A percentile compares a stretch with the other conserved stretches of the same genome.
Conservation (phyloP, 2,888 invertebrate genomes). For the Strigamia maritima region DNA sequence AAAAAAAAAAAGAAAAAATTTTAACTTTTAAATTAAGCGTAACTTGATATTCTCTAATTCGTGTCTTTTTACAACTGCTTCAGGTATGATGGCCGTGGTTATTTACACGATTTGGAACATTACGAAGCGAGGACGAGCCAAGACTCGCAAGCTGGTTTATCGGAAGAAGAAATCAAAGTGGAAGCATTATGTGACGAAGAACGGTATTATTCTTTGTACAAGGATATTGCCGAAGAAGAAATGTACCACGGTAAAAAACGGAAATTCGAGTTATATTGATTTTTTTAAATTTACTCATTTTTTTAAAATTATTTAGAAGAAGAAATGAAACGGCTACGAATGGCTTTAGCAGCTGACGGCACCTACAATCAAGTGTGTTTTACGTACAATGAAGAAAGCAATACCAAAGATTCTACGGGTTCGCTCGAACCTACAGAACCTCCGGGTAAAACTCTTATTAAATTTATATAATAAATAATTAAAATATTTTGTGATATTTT, state of each 20-base stretch:
- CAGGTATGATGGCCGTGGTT: conserved; percentile 93
- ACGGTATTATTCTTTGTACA: conserved; percentile 81
- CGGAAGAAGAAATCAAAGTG: conserved; percentile 70
- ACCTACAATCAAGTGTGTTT: conserved; percentile 54
- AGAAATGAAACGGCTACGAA: conserved; percentile 78
- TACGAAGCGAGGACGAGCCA: conserved; percentile 67
- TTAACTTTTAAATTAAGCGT: background rate
- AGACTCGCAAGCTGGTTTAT: conserved; percentile 61
- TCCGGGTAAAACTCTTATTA: conserved; percentile 44
- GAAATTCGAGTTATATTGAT: conserved; percentile 40
- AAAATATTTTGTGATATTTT: no score
- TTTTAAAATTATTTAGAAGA: conserved; percentile 67
- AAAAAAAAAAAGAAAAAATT: no score
- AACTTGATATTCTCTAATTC: conserved; percentile 7
- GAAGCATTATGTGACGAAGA: conserved; percentile 94
- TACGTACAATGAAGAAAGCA: conserved; percentile 49
- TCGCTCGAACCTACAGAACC: conserved; percentile 54
- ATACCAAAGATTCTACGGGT: conserved; percentile 26
- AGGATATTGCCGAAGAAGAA: conserved; percentile 81
- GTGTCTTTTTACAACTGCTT: conserved; percentile 40
- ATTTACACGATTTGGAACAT: conserved; percentile 76
- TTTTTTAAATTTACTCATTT: background rate
- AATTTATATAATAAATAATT: no score
- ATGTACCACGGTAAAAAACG: conserved; percentile 76
- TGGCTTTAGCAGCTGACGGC: conserved; percentile 57